Evolutionary conservation across 2,113 vertebrate genomes (phyloP).

Genomic region (Elephas maximus): DNA sequence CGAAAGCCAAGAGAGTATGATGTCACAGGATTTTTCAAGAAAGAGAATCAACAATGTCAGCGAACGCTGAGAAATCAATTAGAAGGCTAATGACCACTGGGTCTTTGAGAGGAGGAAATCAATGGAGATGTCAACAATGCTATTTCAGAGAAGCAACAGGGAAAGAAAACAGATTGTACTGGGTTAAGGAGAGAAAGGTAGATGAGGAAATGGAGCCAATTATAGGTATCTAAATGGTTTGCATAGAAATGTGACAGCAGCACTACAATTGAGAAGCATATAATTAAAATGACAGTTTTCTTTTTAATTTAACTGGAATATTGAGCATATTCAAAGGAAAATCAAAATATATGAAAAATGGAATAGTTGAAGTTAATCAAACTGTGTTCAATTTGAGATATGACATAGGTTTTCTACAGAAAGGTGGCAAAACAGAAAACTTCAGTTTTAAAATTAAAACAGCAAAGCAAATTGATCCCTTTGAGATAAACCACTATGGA

Average conservation of each 20-base stretch:
- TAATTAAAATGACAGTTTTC: not conserved
- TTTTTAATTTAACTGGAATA: not conserved
- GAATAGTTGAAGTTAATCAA: not conserved
- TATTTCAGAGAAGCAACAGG: slow-evolving; percentile 5
- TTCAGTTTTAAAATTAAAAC: not conserved
- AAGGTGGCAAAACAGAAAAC: not conserved
- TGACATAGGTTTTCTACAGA: not conserved
- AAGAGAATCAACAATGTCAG: not conserved
- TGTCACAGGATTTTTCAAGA: not conserved
- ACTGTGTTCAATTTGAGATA: not conserved
- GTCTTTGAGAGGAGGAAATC: slow-evolving; percentile 59
- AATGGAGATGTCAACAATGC: slow-evolving; percentile 28
- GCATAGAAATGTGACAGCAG: not conserved
- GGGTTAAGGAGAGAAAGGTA: not conserved
- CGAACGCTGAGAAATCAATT: slow-evolving; percentile 34
- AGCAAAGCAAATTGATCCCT: not conserved
- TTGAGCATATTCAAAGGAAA: not conserved
- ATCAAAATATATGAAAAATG: not conserved
- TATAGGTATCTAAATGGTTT: not conserved
- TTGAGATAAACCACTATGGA: not conserved
- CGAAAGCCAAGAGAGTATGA: not conserved
- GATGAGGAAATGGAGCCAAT: not conserved
- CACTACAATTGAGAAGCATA: fast-evolving
- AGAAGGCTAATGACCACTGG: slow-evolving; percentile 41
- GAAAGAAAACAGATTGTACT: not conserved